These are phyloP conservation scores for Pyxicephalus adspersus DNA, from an alignment of 2,113 vertebrate species.

Conservation along the genomic window DNA sequence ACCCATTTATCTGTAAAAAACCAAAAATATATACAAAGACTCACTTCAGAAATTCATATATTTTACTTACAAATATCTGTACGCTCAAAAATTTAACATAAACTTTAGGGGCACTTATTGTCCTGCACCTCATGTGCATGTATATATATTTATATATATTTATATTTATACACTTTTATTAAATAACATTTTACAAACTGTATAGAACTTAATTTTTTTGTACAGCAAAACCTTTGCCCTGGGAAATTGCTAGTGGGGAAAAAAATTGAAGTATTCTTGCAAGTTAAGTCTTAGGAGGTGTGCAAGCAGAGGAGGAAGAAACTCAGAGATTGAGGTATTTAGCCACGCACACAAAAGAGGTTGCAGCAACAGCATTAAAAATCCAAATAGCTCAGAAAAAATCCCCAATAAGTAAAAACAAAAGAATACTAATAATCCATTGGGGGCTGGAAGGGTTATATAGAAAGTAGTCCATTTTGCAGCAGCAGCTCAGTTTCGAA, in stretches of 20 bases:
- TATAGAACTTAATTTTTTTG: slow-evolving; percentile 80
- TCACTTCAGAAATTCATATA: slow-evolving; percentile 86
- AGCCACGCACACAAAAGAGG: slow-evolving; percentile 68
- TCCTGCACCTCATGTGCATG: slow-evolving; percentile 64
- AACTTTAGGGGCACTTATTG: slow-evolving; percentile 82
- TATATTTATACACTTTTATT: slow-evolving; percentile 66
- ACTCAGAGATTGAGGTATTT: slow-evolving; percentile 74
- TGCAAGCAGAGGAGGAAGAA: slow-evolving; percentile 67
- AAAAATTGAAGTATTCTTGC: slow-evolving; percentile 65
- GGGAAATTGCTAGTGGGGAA: slow-evolving; percentile 78
- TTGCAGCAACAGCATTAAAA: slow-evolving; percentile 79
- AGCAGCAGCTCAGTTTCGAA: slow-evolving; percentile 65
- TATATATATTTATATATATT: slow-evolving; percentile 56
- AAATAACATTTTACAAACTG: slow-evolving; percentile 87
- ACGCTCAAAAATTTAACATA: slow-evolving; percentile 84
- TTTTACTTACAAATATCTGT: slow-evolving; percentile 88
- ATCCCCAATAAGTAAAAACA: slow-evolving; percentile 31
- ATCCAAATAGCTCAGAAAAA: slow-evolving; percentile 78
- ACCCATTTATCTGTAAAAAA: slow-evolving; percentile 75
- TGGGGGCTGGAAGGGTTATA: slow-evolving; percentile 65
- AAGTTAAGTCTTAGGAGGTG: slow-evolving; percentile 12
- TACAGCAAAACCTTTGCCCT: slow-evolving; percentile 83
- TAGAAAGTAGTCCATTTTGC: slow-evolving; percentile 42
- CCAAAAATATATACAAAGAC: slow-evolving; percentile 74
- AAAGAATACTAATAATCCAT: slow-evolving; percentile 68